Evolutionary conservation across 2,888 invertebrate genomes (phyloP).

Genomic region (Eupelmus urozonus): DNA sequence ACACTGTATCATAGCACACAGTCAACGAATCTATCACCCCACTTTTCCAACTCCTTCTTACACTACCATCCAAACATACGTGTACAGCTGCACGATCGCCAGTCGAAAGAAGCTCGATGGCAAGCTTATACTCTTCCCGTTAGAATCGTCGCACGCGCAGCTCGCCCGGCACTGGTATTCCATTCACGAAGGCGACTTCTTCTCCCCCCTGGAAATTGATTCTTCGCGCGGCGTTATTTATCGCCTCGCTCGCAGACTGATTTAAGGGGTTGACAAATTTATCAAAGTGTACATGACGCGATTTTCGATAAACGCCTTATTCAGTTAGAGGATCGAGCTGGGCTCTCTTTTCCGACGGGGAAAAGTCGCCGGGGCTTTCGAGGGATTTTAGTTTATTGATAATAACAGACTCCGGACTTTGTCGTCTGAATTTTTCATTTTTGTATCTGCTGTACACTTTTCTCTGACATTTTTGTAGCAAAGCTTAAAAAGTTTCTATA

Average conservation of each 20-base stretch:
- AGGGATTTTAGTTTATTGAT: not conserved
- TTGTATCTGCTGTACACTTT: too few species aligned
- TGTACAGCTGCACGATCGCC: too few species aligned
- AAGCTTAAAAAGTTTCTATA: too few species aligned
- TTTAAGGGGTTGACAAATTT: constrained; percentile 53
- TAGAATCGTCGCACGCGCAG: not conserved
- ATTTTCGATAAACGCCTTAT: constrained; percentile 44
- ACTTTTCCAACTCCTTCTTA: not conserved
- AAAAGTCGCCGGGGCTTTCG: not conserved
- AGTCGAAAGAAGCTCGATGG: too few species aligned
- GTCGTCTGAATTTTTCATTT: too few species aligned
- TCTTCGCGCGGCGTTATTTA: constrained; percentile 52
- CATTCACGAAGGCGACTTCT: constrained; percentile 46
- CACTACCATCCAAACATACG: not conserved
- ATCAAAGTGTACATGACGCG: constrained; percentile 45
- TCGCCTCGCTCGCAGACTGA: constrained; percentile 23
- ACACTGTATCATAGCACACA: not conserved
- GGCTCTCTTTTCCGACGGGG: not conserved
- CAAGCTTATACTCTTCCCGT: too few species aligned
- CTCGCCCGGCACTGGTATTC: constrained; percentile 32
- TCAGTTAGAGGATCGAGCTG: not conserved
- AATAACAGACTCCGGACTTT: too few species aligned
- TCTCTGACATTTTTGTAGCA: too few species aligned
- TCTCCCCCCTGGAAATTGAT: constrained; percentile 47
- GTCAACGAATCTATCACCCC: constrained; percentile 20